Evolutionary conservation across 2,113 vertebrate genomes (phyloP), one percentile per base, ranked within the genome.

Genomic region (Chaetops frenatus): DNA sequence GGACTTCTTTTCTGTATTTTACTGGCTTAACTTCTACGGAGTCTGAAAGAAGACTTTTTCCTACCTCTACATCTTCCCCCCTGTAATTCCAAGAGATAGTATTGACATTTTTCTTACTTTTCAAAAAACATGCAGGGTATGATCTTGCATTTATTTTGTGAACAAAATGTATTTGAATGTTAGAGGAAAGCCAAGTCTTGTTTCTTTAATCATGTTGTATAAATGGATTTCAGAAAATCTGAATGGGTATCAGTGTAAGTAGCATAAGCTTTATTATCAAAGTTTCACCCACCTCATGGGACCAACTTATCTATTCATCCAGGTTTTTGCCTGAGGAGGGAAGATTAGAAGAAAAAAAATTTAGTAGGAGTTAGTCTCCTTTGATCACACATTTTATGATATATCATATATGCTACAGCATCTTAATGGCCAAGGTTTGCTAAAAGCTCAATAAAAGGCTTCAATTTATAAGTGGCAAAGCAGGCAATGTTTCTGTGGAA

Each of bases 311-410:
- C 88, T 94, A 22, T 95, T 96, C 88, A 92, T 67, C 67, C 69
- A 88, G 82, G 64, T 66, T 97, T 95, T 93, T 88, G 96, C 93
- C 95, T 78, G 88, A 93, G 82, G 95, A 81, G 31, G 44, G 25
- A 95, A 70, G 84, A 92, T 96, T 60, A 92, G 94, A 91, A 86
- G 80, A 64, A 86, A 90, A 92, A 72, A 81, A 88, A 21, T 38
- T 88, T 92, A 81, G 51, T 44, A 54, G 47, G 33, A 90, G 40
- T 64, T 58, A 12, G 64, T 35, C 24, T 84, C 21, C 76, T 96
- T 97, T 96, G 92, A 96, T 96, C 92, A 74, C 35, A 16, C 18
- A 2, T 65, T 78, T 86, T 81, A 80, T 74, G 67, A 78, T 77
- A 24, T 53, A 31, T 78, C 40, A 56, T 40, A 47, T 15, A n/a